These are phyloP conservation scores for Dioctria linearis DNA, from an alignment of 2,888 invertebrate genomes.

Conservation along the genomic window DNA sequence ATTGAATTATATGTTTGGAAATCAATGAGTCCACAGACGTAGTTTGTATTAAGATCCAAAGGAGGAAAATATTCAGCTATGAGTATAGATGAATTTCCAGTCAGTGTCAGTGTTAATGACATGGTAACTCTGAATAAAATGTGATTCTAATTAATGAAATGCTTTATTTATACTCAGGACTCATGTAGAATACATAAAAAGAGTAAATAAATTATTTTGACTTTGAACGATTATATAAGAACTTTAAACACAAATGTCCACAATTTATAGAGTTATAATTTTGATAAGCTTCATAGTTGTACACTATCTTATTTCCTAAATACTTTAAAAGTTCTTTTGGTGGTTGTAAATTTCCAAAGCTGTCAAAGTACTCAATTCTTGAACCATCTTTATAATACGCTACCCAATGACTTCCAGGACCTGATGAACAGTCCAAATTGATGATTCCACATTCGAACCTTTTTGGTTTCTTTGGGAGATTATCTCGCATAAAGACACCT, in stretches of 20 bases:
- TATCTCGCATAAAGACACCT: slow-evolving; percentile 54
- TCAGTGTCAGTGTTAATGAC: slow-evolving; percentile 62
- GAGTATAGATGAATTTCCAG: slow-evolving; percentile 58
- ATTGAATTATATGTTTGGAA: too few relatives aligned
- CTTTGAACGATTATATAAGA: slow-evolving; percentile 56
- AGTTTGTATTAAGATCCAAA: too few relatives aligned
- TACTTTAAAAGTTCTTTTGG: slow-evolving; percentile 51
- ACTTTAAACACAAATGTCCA: slow-evolving; percentile 62
- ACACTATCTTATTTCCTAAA: too few relatives aligned
- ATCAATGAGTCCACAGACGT: too few relatives aligned
- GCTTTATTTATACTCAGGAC: too few relatives aligned
- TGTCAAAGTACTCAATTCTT: slow-evolving; percentile 65
- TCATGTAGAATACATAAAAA: too few relatives aligned
- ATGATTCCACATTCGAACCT: slow-evolving; percentile 55
- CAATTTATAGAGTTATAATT: too few relatives aligned
- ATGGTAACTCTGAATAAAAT: slow-evolving; percentile 53
- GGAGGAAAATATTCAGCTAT: too few relatives aligned
- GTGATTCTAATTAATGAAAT: neutral
- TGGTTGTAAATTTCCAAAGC: slow-evolving; percentile 66
- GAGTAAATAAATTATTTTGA: too few relatives aligned
- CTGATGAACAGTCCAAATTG: slow-evolving; percentile 61
- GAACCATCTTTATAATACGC: slow-evolving; percentile 47
- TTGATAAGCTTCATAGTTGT: too few relatives aligned
- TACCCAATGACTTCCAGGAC: slow-evolving; percentile 66
- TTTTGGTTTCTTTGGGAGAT: slow-evolving; percentile 47